Percentiles rank a stretch among this genome's conserved stretches.
These are phyloP conservation scores for Caenorhabditis brenneri DNA, from an alignment of 1,140 invertebrate species.

Conservation along the genomic window DNA sequence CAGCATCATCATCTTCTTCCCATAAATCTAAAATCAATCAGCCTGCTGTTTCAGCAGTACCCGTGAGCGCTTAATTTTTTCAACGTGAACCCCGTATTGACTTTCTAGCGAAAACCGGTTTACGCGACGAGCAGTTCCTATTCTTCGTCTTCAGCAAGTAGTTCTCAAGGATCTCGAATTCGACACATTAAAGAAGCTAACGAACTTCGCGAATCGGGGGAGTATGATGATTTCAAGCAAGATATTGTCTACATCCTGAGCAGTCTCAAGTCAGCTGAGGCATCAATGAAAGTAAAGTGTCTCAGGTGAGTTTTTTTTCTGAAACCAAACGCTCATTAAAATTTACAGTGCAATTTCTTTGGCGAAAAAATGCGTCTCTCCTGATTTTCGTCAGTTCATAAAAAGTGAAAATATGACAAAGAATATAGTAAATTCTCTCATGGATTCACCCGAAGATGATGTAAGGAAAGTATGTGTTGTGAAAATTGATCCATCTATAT, in stretches of 20 bases:
- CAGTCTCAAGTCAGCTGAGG: constrained; percentile 49
- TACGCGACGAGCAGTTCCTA: neutral
- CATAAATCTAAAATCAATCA: neutral
- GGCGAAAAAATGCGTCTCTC: constrained; percentile 58
- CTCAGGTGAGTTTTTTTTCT: constrained; percentile 51
- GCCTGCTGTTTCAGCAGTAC: neutral
- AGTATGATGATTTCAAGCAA: constrained; percentile 61
- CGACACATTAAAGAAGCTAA: constrained; percentile 59
- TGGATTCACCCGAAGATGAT: constrained; percentile 48
- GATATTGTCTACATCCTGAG: constrained; percentile 61
- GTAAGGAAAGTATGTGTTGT: neutral
- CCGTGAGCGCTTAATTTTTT: neutral
- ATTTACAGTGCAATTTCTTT: constrained; percentile 56
- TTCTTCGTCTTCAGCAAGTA: neutral
- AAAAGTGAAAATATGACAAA: constrained; percentile 51
- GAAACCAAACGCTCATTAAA: constrained; percentile 28
- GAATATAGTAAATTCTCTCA: constrained; percentile 46
- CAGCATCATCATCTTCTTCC: neutral
- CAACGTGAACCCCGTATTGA: neutral
- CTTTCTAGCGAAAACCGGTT: neutral
- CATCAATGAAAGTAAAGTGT: constrained; percentile 54
- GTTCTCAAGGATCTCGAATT: neutral
- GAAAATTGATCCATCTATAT: neutral
- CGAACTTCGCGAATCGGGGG: constrained; percentile 58
- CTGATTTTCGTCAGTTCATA: constrained; percentile 59